phyloP scores from a whole-genome alignment of 1,140 invertebrate species.

The Agraylea sexmaculata region DNA sequence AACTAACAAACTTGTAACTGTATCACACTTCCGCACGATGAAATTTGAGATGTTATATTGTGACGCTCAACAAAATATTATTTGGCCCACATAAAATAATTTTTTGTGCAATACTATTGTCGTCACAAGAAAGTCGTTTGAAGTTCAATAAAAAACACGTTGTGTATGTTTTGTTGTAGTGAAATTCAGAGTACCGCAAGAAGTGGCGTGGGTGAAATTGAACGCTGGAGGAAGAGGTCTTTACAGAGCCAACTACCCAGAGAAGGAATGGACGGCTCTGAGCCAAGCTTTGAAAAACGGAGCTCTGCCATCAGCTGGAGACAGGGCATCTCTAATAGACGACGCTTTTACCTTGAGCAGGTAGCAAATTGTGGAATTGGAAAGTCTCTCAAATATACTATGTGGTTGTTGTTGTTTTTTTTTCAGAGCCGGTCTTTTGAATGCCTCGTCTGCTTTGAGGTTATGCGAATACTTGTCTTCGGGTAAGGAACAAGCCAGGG shows the following conservation, averaged over 20 bases:
- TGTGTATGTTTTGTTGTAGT: slow-evolving; percentile 14
- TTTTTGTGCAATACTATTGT: too few species aligned
- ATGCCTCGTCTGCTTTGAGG: slow-evolving; percentile 53
- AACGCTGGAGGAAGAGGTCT: slow-evolving; percentile 65
- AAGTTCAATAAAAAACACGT: too few species aligned
- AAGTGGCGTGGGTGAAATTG: slow-evolving; percentile 55
- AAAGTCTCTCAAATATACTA: neutral
- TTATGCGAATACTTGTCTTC: slow-evolving; percentile 53
- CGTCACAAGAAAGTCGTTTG: too few species aligned
- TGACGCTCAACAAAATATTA: too few species aligned
- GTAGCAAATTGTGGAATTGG: slow-evolving; percentile 27
- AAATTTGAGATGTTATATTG: too few species aligned
- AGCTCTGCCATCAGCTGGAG: slow-evolving; percentile 41
- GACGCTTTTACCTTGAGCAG: slow-evolving; percentile 65
- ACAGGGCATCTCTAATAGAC: slow-evolving; percentile 63
- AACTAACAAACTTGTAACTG: too few species aligned
- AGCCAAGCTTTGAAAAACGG: slow-evolving; percentile 48
- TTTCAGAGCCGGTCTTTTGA: slow-evolving; percentile 56
- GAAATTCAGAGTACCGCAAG: slow-evolving; percentile 31
- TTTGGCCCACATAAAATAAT: too few species aligned
- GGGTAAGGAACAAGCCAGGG: slow-evolving; percentile 9
- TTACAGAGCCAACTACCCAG: slow-evolving; percentile 63
- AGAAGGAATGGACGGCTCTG: slow-evolving; percentile 51
- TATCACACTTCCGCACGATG: too few species aligned
- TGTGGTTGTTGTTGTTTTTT: slow-evolving; percentile 17